Base-by-base conservation (phyloP, 2,113 vertebrate genomes). In the Morone saxatilis region DNA sequence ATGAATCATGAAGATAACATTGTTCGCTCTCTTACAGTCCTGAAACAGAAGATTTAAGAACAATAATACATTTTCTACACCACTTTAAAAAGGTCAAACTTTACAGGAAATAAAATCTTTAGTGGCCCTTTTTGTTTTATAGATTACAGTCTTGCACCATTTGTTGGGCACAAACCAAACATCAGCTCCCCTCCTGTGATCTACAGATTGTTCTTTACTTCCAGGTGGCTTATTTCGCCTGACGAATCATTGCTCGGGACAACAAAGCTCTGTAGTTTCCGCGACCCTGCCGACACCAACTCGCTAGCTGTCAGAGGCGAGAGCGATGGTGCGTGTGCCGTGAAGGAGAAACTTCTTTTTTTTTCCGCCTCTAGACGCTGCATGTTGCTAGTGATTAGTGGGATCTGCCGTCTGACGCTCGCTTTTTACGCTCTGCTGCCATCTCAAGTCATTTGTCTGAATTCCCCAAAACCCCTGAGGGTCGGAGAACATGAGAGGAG, bases 381-480 rank as follows among this genome's bases (percentile, higher is more conserved):
- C 70, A 10, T 63, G 83, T 80, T 88, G 84, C 85, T 17, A 10
- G 71, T 90, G 91, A 91, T 94, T 91, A 89, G 86, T 86, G 86
- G 70, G 88, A 86, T 89, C 81, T 83, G 88, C 89, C 6, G 76
- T 38, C 81, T 6, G 56, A 68, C 61, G 70, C 61, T 89, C 67
- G 66, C 76, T 74, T 81, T 31, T 88, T 68, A 88, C 75, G 82
- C 89, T 90, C 80, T 70, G 79, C 90, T 92, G 92, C 85, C 81
- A 78, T 88, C 84, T 72, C 76, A 89, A 83, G 88, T 92, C 90
- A 83, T 94, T 93, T 86, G 91, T 92, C 93, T 93, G 67, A 84
- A 89, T 92, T 91, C 89, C 73, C 88, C 60, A 76, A 89, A 89
- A 82, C 79, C 92, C 89, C 85, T 2, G 57, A 84, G 89, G 85